Evolutionary conservation across 2,888 invertebrate species (phyloP), one percentile per base, ranked within the genome.

Genomic region (Thalpophila matura): DNA sequence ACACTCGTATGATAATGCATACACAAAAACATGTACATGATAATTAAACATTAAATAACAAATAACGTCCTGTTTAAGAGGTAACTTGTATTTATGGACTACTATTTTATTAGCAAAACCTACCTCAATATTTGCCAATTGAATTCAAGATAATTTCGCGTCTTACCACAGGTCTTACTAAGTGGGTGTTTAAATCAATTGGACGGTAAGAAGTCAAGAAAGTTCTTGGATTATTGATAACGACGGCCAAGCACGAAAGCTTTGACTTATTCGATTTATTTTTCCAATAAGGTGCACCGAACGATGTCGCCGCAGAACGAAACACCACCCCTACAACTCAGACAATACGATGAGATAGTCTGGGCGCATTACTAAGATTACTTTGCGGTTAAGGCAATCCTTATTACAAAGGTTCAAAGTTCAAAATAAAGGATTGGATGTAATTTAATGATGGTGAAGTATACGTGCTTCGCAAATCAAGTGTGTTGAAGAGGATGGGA

Each of bases 401-500:
- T 76, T 89, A 86, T 78, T 60, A 58, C 79, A 55, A 74, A 74
- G 50, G 20, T 38, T 76, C 81, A 92, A 82, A 86, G 93, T 87
- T 84, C 80, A 88, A 79, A 82, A 79, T 88, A 65, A 82, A 73
- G 68, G 73, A 64, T 74, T 79, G 70, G 54, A 57, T 46, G 42
- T 54, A 59, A 66, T 72, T 77, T 74, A 70, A 82, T 71, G 79
- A 73, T 80, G 72, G 77, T 57, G 62, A 71, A 67, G 83, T 79
- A 80, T 89, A 92, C 94, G 94, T 94, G 94, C 93, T 90, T 88
- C 82, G 93, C 91, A 94, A 94, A 95, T 95, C 93, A 94, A 94
- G 94, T 93, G 88, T 86, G 88, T 90, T 92, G 88, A 90, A 92
- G 92, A 91, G 92, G 92, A 93, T 90, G 91, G 90, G 87, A 90